phyloP scores from a whole-genome alignment of 2,113 vertebrate genomes.

The Scopus umbretta region DNA sequence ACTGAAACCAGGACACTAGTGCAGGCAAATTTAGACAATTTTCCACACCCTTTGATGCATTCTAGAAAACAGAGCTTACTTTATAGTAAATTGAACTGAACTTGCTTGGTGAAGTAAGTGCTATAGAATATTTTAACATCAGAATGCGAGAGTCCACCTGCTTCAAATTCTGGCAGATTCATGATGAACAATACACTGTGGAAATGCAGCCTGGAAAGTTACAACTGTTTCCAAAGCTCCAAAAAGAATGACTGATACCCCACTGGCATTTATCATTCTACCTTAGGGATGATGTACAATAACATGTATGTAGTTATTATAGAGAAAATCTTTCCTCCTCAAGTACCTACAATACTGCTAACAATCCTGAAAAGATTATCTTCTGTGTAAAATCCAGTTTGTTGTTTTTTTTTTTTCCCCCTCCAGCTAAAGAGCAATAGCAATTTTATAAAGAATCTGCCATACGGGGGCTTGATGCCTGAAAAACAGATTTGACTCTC shows the following conservation, averaged over 20 bases:
- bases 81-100: neutral
- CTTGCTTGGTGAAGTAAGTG: slow-evolving; percentile 2
- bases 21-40: neutral
- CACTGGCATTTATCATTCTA: neutral
- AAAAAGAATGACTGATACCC: neutral
- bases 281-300: neutral
- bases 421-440: neutral
- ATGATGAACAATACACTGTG: neutral
- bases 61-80: neutral
- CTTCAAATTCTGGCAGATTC: neutral
- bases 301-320: neutral
- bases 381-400: neutral
- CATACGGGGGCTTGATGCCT: neutral
- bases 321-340: neutral
- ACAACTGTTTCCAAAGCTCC: neutral
- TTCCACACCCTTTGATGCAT: neutral
- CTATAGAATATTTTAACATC: neutral
- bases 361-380: neutral
- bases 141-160: neutral
- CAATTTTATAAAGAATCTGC: neutral
- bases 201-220: neutral
- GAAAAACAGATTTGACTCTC: neutral
- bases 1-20: too few species aligned
- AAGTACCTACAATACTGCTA: neutral
- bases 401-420: neutral